Base-by-base conservation (phyloP, 2,113 vertebrate species). In the Stegastes partitus region DNA sequence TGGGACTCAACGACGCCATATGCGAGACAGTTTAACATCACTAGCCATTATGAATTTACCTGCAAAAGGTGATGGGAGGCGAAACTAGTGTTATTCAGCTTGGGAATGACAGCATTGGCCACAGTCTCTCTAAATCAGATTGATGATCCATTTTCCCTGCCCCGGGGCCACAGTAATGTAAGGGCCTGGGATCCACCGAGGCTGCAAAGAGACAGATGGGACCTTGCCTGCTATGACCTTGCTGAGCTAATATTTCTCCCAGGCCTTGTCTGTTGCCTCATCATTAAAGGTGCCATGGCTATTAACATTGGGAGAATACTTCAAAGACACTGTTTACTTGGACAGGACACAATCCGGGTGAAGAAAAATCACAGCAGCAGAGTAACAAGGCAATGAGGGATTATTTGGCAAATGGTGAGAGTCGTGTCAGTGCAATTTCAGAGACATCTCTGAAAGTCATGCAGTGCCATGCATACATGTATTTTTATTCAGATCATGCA, bases 141-240 rank as follows among this genome's bases (percentile, higher is more conserved):
- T 93, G 91, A 93, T 93, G 93, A 91, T 88, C 88, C 87, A 91
- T 92, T 90, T 77, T 88, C 79, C 44, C 66, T 86, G 87, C 84
- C 91, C 90, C 49, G 74, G 88, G 89, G 87, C 89, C 90, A 81
- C 56, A 63, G 89, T 87, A 92, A 91, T 91, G 88, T 86, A 77
- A 83, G 89, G 86, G 83, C 74, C 82, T 66, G 81, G 86, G 90
- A 89, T 91, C 79, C 83, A 90, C 79, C 25, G 79, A 86, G 86
- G 92, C 85, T 90, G 70, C 85, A 77, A 62, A 37, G 82, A 93
- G 91, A 93, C 93, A 93, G 90, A 93, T 93, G 91, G 87, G 93
- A 87, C 86, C 87, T 91, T 88, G 92, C 87, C 91, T 86, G 84
- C 80, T 77, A 16, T 93, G 93, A 93, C 93, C 93, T 93, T 93